Evolutionary conservation across 2,113 vertebrate species (phyloP).

Genomic region (Sander vitreus): DNA sequence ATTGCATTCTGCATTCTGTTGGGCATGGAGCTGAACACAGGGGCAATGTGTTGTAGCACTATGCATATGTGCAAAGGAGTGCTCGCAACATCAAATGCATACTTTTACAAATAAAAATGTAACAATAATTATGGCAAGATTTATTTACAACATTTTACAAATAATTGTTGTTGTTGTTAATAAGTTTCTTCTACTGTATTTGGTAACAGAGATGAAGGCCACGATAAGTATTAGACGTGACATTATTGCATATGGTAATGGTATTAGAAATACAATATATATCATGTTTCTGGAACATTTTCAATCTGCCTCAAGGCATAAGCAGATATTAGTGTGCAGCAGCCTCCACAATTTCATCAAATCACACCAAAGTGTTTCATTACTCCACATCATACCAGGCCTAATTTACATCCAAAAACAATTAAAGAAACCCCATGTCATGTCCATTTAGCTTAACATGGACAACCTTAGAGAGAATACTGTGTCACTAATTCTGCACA

Average conservation of each 20-base stretch:
- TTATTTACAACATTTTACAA: background rate
- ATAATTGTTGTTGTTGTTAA: background rate
- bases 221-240: too few relatives aligned
- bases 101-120: background rate
- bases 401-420: background rate
- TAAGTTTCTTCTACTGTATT: background rate
- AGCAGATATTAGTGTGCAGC: constrained; percentile 1
- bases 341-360: constrained; percentile 8
- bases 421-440: background rate
- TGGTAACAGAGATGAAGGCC: background rate
- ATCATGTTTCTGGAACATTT: background rate
- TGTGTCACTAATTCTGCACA: background rate
- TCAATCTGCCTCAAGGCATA: too few relatives aligned
- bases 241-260: background rate
- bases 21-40: constrained; percentile 32
- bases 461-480: background rate
- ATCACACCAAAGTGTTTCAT: background rate
- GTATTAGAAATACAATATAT: background rate
- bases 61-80: background rate
- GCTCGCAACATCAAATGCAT: background rate
- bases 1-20: constrained; percentile 42
- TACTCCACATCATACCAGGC: background rate
- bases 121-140: background rate
- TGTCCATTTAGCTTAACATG: background rate
- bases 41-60: constrained; percentile 5